Conservation (phyloP, 2,888 invertebrate species). For the Parnassius orleans region DNA sequence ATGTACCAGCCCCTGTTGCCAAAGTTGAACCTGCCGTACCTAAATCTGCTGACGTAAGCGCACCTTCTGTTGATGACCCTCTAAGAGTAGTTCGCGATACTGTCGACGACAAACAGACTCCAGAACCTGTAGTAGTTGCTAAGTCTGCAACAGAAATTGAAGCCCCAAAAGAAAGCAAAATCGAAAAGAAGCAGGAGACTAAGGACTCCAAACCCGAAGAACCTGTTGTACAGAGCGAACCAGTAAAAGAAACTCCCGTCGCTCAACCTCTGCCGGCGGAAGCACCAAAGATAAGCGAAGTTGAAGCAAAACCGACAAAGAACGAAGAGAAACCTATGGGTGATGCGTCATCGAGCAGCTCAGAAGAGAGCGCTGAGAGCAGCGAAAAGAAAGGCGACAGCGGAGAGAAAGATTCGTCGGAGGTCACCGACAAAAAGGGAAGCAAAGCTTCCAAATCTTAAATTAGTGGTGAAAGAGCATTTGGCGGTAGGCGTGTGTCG, state of each 20-base stretch:
- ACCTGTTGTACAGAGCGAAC: constrained; percentile 16
- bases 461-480: constrained; percentile 50
- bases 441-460: constrained; percentile 53
- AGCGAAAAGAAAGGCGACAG: constrained; percentile 43
- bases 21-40: constrained; percentile 27
- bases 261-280: constrained; percentile 27
- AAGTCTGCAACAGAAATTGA: constrained; percentile 37
- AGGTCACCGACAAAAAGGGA: constrained; percentile 47
- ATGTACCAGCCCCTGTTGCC: constrained; percentile 24
- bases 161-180: constrained; percentile 31
- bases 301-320: constrained; percentile 32
- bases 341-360: constrained; percentile 47
- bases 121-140: constrained; percentile 31
- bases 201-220: constrained; percentile 25
- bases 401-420: constrained; percentile 44
- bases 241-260: constrained; percentile 24
- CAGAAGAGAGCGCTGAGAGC: constrained; percentile 53
- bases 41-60: constrained; percentile 34
- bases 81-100: constrained; percentile 65
- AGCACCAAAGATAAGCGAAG: constrained; percentile 32
- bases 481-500: constrained; percentile 75
- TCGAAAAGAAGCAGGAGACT: constrained; percentile 28
- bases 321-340: constrained; percentile 41
- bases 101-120: constrained; percentile 51
- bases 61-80: constrained; percentile 42